phyloP scores from a whole-genome alignment of 1,140 invertebrate species.

The Magallana gigas region DNA sequence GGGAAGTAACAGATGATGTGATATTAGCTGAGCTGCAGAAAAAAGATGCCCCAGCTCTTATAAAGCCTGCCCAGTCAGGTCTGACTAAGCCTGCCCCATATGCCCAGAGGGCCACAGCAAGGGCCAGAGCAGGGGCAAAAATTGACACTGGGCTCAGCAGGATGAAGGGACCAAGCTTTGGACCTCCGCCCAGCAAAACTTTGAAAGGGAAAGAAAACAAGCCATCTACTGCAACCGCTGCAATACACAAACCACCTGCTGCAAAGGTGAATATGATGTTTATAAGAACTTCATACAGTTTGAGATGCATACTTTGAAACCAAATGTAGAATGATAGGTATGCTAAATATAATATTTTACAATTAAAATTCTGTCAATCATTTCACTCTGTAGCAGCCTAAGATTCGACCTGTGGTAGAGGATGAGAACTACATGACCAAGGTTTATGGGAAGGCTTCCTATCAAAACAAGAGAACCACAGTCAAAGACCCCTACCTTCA shows the following conservation, averaged over 20 bases:
- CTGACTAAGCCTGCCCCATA: neutral
- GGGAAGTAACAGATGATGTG: constrained; percentile 67
- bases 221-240: neutral
- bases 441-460: constrained; percentile 74
- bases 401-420: constrained; percentile 56
- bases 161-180: constrained; percentile 39
- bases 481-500: constrained; percentile 74
- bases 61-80: neutral
- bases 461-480: constrained; percentile 74
- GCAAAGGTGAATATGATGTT: constrained; percentile 53
- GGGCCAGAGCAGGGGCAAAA: constrained; percentile 50
- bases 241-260: constrained; percentile 53
- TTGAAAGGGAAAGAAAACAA: constrained; percentile 61
- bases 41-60: constrained; percentile 36
- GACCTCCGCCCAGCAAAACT: constrained; percentile 23
- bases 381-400: neutral
- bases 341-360: no score
- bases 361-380: no score
- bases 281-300: no score
- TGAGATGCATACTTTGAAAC: no score
- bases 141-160: constrained; percentile 59
- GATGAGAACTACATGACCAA: constrained; percentile 70
- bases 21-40: constrained; percentile 58
- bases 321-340: no score
- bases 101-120: neutral